phyloP scores from a whole-genome alignment of 2,888 invertebrate genomes.

The Bursaphelenchus okinawaensis region DNA sequence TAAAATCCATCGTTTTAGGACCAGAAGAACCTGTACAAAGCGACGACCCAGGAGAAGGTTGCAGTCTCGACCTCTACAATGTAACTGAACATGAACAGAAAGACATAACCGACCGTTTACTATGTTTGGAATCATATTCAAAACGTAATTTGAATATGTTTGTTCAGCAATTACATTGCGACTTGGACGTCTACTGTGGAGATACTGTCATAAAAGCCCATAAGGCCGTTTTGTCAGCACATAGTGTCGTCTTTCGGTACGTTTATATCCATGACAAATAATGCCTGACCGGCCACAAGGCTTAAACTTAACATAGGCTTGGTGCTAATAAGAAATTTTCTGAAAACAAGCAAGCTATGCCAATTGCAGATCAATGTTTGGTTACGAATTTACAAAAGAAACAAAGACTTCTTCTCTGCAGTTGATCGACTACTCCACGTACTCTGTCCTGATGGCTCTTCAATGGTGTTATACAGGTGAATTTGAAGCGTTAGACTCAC shows the following conservation, averaged over 20 bases:
- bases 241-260: conserved; percentile 16
- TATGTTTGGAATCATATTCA: background rate
- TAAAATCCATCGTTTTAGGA: no score
- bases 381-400: conserved; percentile 10
- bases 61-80: background rate
- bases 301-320: no score
- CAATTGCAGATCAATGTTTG: conserved; percentile 14
- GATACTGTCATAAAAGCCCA: background rate
- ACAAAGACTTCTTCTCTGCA: conserved; percentile 6
- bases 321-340: no score
- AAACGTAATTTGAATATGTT: background rate
- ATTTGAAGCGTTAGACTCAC: background rate
- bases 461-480: conserved; percentile 17
- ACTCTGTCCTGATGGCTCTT: conserved; percentile 14
- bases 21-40: background rate
- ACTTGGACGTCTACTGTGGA: conserved; percentile 2
- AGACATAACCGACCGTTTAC: background rate
- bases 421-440: conserved; percentile 1
- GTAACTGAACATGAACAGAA: background rate
- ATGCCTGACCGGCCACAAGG: no score
- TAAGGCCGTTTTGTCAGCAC: conserved; percentile 13
- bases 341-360: no score
- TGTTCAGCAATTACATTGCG: conserved; percentile 1
- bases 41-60: background rate
- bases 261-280: background rate